These are phyloP conservation scores for Sturnira hondurensis DNA, from an alignment of 2,113 vertebrate genomes.

Conservation along the genomic window DNA sequence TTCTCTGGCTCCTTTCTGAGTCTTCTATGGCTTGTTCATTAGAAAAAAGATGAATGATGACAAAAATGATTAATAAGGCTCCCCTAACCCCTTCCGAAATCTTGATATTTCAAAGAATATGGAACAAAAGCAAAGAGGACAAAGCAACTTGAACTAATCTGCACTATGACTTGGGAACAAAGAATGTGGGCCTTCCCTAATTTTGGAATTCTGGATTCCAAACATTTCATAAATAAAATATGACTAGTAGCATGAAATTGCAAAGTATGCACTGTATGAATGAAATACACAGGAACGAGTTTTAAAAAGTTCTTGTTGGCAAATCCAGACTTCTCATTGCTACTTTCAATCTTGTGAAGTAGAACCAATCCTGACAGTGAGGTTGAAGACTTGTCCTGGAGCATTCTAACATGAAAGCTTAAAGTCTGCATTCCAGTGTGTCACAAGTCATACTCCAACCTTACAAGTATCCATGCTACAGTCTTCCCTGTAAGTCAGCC, in stretches of 20 bases:
- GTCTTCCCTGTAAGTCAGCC: too few relatives aligned
- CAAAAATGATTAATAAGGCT: neutral
- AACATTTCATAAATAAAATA: constrained; percentile 42
- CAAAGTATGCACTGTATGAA: neutral
- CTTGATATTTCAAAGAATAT: neutral
- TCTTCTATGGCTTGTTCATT: neutral
- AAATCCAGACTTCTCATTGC: neutral
- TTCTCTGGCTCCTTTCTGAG: constrained; percentile 1
- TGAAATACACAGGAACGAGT: neutral
- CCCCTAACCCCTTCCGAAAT: neutral
- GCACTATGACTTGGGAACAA: neutral
- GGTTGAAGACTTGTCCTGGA: neutral
- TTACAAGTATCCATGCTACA: too few relatives aligned
- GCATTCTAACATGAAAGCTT: neutral
- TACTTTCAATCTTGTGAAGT: neutral
- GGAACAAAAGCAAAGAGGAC: neutral
- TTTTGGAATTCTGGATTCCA: neutral
- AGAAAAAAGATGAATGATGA: neutral
- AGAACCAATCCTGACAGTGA: neutral
- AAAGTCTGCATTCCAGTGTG: neutral
- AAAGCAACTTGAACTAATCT: constrained; percentile 35
- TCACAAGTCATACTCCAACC: too few relatives aligned
- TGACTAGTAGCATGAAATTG: neutral
- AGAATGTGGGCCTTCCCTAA: neutral
- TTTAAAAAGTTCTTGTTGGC: neutral